Evolutionary conservation across 2,888 invertebrate genomes (phyloP), one percentile per base, ranked within the genome.

Genomic region (Holacanthella duospinosa): DNA sequence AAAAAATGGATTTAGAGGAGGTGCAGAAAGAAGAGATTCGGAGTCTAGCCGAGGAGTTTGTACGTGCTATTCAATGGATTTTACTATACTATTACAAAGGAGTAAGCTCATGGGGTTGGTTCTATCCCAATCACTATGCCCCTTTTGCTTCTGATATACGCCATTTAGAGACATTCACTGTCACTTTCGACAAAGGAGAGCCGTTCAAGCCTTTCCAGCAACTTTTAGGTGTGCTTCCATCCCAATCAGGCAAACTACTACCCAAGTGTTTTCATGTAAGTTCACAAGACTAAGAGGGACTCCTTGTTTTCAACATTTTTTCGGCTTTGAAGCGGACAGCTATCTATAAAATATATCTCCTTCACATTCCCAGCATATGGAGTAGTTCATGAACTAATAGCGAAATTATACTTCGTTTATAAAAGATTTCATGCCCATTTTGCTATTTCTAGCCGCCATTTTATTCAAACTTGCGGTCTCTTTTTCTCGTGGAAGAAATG

Each of bases 91-190:
- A 99, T 78, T 97, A 94, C 78, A 86, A 91, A 74, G 97, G 97
- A 4, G 92, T 94, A 55, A 88, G 89, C 59, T 95, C 94, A 0
- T 99, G 99, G 99, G 89, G 92, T 29, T 99, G 97, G 97, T 96
- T 83, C 79, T 99, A 95, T 78, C 94, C 95, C 0, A 90, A 92
- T 75, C 96, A 99, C 78, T 99, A 97, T 78, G 90, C 96, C 0
- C 97, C 97, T 0, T 96, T 88, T 76, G 88, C 95, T 71, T 95
- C 95, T 2, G 97, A 97, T 77, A 84, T 97, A 43, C 86, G 84
- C 73, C 85, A 87, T 63, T 93, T 96, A 75, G 81, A 84, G 69
- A 79, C 87, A 70, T 78, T 88, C 69, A 82, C 86, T 73, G 81
- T 96, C n/a, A 82, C 86, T 29, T 95, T 90, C 76, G 88, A 93